Percentiles rank a stretch among this genome's conserved stretches.
Evolutionary conservation across 2,888 invertebrate species (phyloP).

Genomic region (Eutolmus rufibarbis): DNA sequence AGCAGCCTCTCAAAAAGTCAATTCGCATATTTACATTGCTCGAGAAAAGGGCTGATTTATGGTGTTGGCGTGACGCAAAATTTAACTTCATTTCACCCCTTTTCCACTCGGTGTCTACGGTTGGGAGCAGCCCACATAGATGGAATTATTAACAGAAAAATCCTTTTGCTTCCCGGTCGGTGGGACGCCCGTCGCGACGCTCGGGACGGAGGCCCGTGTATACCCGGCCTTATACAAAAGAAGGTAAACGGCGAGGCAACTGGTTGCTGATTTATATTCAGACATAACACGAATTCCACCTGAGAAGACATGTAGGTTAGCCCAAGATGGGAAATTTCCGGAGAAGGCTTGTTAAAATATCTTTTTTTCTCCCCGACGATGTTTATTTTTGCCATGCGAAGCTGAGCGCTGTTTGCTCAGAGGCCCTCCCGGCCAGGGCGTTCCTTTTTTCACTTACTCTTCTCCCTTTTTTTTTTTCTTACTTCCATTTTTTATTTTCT

Average conservation of each 20-base stretch:
- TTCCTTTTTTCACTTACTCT: background rate
- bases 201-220: background rate
- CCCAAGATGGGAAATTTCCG: slow-evolving; percentile 35
- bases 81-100: slow-evolving; percentile 36
- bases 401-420: background rate
- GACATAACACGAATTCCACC: slow-evolving; percentile 37
- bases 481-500: background rate
- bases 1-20: slow-evolving; percentile 16
- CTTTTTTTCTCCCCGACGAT: slow-evolving; percentile 13
- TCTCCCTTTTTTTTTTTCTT: background rate
- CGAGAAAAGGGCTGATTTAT: slow-evolving; percentile 20
- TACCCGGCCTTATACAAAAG: background rate
- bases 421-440: background rate
- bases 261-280: slow-evolving; percentile 37
- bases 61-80: slow-evolving; percentile 28
- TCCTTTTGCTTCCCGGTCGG: background rate
- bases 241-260: slow-evolving; percentile 18
- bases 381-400: background rate
- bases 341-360: slow-evolving; percentile 29
- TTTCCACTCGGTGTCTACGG: background rate
- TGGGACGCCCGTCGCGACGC: background rate
- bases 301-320: slow-evolving; percentile 35
- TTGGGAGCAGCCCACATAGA: background rate
- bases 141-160: slow-evolving; percentile 28
- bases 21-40: slow-evolving; percentile 34